Base-by-base conservation (phyloP, 2,888 invertebrate species). In the Caenorhabditis virilis region DNA sequence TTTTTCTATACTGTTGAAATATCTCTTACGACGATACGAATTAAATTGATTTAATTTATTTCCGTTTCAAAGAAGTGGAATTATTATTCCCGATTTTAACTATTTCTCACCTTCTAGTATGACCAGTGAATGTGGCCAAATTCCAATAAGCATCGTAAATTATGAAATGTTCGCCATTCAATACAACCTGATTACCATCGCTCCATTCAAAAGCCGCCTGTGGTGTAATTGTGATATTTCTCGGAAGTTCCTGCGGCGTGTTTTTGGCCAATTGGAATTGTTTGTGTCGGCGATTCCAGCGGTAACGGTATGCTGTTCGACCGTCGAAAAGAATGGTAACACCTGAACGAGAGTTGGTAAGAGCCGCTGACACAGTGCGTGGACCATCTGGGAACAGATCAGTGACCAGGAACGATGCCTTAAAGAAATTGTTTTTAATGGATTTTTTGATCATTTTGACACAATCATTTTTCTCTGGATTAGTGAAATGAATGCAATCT, bases 91-190 rank as follows among this genome's bases (percentile, higher is more conserved):
- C n/a, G 1, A 43, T 15, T 18, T 43, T 1, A 43, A 25, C 0
- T 6, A 15, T 13, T 16, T 30, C 16, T 26, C 33, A 64, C 57
- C 58, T 63, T n/a, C 57, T 61, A 7, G 69, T 68, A 49, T 72
- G 69, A 25, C 69, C 74, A 22, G 59, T 58, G 64, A 78, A 78
- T 4, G 78, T 76, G 48, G 73, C 73, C 25, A 80, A 42, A 58
- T 80, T 80, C 74, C 77, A 78, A 51, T 76, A 79, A 26, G 79
- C 78, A 56, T 81, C 78, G 69, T 78, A 81, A 46, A 78, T 76
- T 47, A 74, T 66, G 61, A 81, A 81, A 38, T 70, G 63, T 25
- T 73, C 68, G n/a, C 65, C 68, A 74, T 70, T 66, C 27, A 73
- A 48, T 27, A 78, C 64, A 25, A 79, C 74, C 58, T 78, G 74